Evolutionary conservation across 92 coral and sea anemone species (phyloP).

Genomic region (Muricea muricata): DNA sequence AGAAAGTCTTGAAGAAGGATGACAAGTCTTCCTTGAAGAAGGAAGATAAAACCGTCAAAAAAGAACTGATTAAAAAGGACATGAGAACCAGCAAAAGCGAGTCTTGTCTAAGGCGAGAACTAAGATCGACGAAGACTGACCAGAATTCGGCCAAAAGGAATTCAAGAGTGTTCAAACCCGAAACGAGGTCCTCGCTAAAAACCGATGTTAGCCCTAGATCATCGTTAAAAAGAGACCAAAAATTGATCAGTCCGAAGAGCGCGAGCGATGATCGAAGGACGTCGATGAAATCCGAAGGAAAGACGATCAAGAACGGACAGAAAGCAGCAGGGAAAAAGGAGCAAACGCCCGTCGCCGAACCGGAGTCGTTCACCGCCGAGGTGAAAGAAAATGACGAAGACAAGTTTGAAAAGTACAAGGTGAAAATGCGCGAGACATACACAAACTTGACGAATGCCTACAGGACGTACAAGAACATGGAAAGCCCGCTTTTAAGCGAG

Average conservation of each 20-base stretch:
- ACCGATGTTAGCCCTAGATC: neutral
- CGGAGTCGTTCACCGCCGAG: neutral
- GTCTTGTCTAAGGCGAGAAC: neutral
- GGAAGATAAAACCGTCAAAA: constrained; percentile 6
- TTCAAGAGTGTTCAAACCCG: neutral
- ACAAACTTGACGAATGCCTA: constrained; percentile 3
- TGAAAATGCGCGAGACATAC: neutral
- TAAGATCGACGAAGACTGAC: neutral
- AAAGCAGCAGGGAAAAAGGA: constrained; percentile 10
- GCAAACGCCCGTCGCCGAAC: neutral
- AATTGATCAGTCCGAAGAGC: neutral
- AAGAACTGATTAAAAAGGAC: neutral
- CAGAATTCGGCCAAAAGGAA: neutral
- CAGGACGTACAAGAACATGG: neutral
- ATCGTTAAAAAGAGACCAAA: neutral
- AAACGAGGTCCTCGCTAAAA: neutral
- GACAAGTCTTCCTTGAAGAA: neutral
- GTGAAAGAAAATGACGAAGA: neutral
- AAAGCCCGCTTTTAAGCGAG: neutral
- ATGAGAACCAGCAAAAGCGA: neutral
- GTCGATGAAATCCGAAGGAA: constrained; percentile 11
- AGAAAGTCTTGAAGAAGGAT: neutral
- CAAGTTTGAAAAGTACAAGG: constrained; percentile 4
- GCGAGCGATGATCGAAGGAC: neutral
- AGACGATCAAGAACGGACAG: neutral